Conservation (phyloP, 2,888 invertebrate species). For the Drosophila mayaguana region DNA sequence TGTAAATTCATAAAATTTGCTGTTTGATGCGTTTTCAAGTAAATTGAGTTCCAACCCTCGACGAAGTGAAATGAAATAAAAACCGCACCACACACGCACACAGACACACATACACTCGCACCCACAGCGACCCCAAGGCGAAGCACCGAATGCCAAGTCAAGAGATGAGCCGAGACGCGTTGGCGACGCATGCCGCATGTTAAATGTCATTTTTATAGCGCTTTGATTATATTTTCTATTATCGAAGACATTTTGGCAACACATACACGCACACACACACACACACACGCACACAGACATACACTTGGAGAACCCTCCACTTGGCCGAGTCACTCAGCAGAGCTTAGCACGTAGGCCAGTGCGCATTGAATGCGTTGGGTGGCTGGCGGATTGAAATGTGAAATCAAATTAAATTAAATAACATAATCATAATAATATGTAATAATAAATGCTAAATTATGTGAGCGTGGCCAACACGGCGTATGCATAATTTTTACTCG, state of each 20-base stretch:
- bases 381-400: constrained; percentile 38
- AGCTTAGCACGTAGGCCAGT: constrained; percentile 55
- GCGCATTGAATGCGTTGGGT: constrained; percentile 9
- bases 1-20: constrained; percentile 81
- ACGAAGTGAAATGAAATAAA: constrained; percentile 78
- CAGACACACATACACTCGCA: not conserved
- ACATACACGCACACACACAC: constrained; percentile 51
- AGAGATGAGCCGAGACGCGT: constrained; percentile 56
- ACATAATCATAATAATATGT: constrained; percentile 78
- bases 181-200: constrained; percentile 78
- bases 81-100: constrained; percentile 62
- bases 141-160: not conserved
- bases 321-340: constrained; percentile 40
- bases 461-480: constrained; percentile 67
- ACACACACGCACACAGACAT: constrained; percentile 4
- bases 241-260: constrained; percentile 76
- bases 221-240: constrained; percentile 82
- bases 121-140: constrained; percentile 20
- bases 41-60: constrained; percentile 81
- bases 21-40: constrained; percentile 81
- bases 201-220: constrained; percentile 81
- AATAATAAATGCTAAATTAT: constrained; percentile 80
- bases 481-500: constrained; percentile 68
- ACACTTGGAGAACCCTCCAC: constrained; percentile 38
- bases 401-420: constrained; percentile 80